phyloP scores from a whole-genome alignment of 2,888 invertebrate genomes.

The Hyles lineata region DNA sequence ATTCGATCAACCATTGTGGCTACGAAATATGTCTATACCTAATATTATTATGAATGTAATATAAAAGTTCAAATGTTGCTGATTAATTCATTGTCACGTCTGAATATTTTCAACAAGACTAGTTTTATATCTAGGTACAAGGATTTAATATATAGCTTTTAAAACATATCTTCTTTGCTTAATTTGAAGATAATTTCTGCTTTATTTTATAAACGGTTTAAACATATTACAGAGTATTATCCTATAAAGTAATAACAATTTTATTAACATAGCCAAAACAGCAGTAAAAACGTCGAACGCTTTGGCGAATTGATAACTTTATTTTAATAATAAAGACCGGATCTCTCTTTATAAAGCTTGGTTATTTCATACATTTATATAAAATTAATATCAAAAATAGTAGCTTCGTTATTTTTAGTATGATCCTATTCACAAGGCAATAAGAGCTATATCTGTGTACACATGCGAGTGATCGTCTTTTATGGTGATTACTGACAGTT shows the following conservation, averaged over 20 bases:
- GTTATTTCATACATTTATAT: neutral
- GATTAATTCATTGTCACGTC: neutral
- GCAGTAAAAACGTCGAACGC: neutral
- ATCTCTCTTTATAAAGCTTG: neutral
- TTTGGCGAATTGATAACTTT: neutral
- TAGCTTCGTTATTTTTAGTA: neutral
- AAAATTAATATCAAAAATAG: neutral
- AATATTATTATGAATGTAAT: no score
- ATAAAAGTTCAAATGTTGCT: neutral
- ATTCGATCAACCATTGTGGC: no score
- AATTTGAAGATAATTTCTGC: neutral
- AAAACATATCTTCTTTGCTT: neutral
- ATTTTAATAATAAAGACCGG: neutral
- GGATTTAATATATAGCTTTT: neutral
- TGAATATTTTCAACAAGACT: no score
- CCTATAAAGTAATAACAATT: conserved; percentile 2
- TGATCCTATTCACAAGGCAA: neutral
- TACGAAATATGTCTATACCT: no score
- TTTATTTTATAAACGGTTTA: neutral
- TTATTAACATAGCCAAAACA: neutral
- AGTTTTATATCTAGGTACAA: neutral
- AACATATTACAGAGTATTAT: neutral
- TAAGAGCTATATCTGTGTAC: neutral
- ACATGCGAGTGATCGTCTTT: conserved; percentile 13
- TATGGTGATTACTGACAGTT: conserved; percentile 19